These are phyloP conservation scores for Betta splendens DNA, from an alignment of 2,797 vertebrate species.

Conservation along the genomic window DNA sequence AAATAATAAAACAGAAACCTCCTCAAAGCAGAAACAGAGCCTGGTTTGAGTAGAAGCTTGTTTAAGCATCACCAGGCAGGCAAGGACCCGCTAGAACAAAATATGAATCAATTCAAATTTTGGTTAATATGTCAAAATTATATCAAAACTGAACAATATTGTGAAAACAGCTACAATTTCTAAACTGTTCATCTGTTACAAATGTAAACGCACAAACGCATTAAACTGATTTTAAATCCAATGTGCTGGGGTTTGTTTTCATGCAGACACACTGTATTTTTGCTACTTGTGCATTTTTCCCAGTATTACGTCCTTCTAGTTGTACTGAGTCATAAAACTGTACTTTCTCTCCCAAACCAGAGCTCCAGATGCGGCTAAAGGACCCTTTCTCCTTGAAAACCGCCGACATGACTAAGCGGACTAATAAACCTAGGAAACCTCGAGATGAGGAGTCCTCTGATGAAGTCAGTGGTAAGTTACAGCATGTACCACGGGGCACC, in stretches of 20 bases:
- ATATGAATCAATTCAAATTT: not conserved
- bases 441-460: slow-evolving; percentile 97
- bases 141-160: not conserved
- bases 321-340: not conserved
- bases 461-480: slow-evolving; percentile 90
- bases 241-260: not conserved
- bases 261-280: too few relatives aligned
- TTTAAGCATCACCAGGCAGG: not conserved
- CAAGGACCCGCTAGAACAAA: not conserved
- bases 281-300: too few relatives aligned
- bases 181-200: too few relatives aligned
- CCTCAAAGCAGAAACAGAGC: not conserved
- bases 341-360: slow-evolving; percentile 16
- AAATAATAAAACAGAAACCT: not conserved
- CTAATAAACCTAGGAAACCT: slow-evolving; percentile 86
- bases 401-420: slow-evolving; percentile 91
- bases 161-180: too few relatives aligned
- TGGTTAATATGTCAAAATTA: not conserved
- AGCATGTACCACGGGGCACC: not conserved
- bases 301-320: too few relatives aligned
- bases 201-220: too few relatives aligned
- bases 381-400: slow-evolving; percentile 88
- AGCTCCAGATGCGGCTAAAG: slow-evolving; percentile 96
- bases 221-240: not conserved
- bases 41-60: not conserved